phyloP scores from a whole-genome alignment of 2,888 invertebrate species.

The Drosophila seclusa region DNA sequence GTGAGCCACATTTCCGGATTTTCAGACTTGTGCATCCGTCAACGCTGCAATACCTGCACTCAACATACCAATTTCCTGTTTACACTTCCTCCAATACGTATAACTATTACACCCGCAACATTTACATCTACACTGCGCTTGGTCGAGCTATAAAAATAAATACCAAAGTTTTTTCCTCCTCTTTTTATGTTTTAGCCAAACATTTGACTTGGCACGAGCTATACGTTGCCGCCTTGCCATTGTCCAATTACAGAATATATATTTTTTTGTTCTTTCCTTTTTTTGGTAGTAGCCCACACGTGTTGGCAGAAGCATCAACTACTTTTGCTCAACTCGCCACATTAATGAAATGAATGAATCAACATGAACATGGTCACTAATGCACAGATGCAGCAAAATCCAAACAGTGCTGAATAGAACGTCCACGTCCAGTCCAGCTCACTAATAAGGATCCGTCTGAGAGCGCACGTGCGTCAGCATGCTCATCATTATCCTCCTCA shows the following conservation, averaged over 20 bases:
- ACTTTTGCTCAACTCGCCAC: slow-evolving; percentile 31
- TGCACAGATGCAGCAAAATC: slow-evolving; percentile 36
- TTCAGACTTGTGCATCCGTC: slow-evolving; percentile 61
- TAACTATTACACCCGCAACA: slow-evolving; percentile 8
- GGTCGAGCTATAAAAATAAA: slow-evolving; percentile 35
- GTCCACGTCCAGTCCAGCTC: slow-evolving; percentile 33
- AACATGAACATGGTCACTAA: slow-evolving; percentile 54
- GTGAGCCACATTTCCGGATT: slow-evolving; percentile 75
- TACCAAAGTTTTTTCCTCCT: slow-evolving; percentile 28
- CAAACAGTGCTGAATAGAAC: slow-evolving; percentile 9
- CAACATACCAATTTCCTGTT: slow-evolving; percentile 22
- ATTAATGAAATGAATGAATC: slow-evolving; percentile 71
- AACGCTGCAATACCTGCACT: slow-evolving; percentile 29
- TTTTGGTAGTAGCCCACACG: slow-evolving; percentile 9
- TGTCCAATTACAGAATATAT: slow-evolving; percentile 28
- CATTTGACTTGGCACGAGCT: slow-evolving; percentile 46
- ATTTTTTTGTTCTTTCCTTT: slow-evolving; percentile 5
- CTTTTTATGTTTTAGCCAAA: slow-evolving; percentile 35
- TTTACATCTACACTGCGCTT: slow-evolving; percentile 29
- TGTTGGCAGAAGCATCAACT: slow-evolving; percentile 27
- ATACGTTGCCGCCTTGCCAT: slow-evolving; percentile 16
- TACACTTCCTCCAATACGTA: slow-evolving; percentile 12
- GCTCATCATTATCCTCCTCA: slow-evolving; percentile 17
- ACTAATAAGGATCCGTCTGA: slow-evolving; percentile 61
- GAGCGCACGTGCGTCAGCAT: slow-evolving; percentile 63